Percentiles rank a stretch among this genome's conserved stretches.
These are phyloP conservation scores for Incurvaria masculella DNA, from an alignment of 2,888 invertebrate species.

Conservation along the genomic window DNA sequence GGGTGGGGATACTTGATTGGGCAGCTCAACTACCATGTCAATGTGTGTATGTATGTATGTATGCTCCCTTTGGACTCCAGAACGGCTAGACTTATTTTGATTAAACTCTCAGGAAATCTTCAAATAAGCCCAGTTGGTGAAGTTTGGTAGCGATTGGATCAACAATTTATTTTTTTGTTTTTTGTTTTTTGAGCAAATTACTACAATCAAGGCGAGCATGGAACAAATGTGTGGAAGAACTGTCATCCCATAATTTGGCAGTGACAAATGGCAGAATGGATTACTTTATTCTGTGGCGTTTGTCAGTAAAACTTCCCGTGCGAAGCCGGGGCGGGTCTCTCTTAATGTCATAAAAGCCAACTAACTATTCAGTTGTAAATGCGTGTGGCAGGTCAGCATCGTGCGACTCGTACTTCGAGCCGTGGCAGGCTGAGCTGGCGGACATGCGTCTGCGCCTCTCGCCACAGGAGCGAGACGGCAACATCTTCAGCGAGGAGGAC, in stretches of 20 bases:
- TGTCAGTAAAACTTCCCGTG: too few species aligned
- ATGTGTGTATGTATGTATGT: neutral
- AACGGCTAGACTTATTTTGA: too few species aligned
- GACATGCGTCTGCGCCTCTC: constrained; percentile 81
- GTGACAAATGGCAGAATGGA: neutral
- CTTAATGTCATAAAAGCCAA: neutral
- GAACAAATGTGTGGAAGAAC: neutral
- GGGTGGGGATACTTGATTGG: neutral
- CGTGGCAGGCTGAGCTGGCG: constrained; percentile 73
- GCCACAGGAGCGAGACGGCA: constrained; percentile 79
- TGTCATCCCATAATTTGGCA: neutral
- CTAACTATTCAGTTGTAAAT: neutral
- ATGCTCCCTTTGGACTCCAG: too few species aligned
- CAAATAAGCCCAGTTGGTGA: too few species aligned
- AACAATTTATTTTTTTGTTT: constrained; percentile 6
- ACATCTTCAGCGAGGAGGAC: constrained; percentile 88
- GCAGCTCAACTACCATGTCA: constrained; percentile 1
- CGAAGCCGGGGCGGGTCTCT: too few species aligned
- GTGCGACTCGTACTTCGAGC: constrained; percentile 93
- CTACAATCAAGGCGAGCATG: neutral
- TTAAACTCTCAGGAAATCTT: too few species aligned
- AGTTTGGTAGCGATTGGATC: too few species aligned
- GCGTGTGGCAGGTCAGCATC: constrained; percentile 66
- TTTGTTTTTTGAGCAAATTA: neutral
- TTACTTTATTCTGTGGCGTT: too few species aligned